phyloP scores from a whole-genome alignment of 1,140 invertebrate species.

The Caenorhabditis briggsae region DNA sequence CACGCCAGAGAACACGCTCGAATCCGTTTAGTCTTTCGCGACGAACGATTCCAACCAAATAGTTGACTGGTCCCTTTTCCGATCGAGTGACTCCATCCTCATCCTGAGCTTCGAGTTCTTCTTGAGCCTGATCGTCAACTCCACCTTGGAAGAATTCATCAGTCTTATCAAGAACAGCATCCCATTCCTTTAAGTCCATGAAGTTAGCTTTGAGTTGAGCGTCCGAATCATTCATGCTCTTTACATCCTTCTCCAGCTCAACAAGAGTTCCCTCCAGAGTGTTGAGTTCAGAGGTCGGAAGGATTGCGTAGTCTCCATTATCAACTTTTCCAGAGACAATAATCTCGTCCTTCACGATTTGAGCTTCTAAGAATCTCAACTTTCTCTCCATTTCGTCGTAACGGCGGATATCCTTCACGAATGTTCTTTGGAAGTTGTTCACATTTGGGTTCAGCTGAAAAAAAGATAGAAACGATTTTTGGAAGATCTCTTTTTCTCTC shows the following conservation, averaged over 20 bases:
- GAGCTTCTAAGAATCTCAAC: constrained; percentile 80
- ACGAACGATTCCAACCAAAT: constrained; percentile 74
- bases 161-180: constrained; percentile 77
- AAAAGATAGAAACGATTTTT: neutral
- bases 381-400: constrained; percentile 94
- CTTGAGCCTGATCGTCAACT: constrained; percentile 71
- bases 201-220: constrained; percentile 75
- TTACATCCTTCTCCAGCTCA: constrained; percentile 77
- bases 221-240: constrained; percentile 77
- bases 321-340: constrained; percentile 66
- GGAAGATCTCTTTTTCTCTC: neutral
- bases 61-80: constrained; percentile 68
- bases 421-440: constrained; percentile 90
- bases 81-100: constrained; percentile 70
- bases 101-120: constrained; percentile 58
- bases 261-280: constrained; percentile 75
- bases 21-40: constrained; percentile 75
- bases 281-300: constrained; percentile 74
- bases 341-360: constrained; percentile 76
- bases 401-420: constrained; percentile 88
- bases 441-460: constrained; percentile 83
- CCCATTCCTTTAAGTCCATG: constrained; percentile 77
- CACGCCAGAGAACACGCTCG: constrained; percentile 76
- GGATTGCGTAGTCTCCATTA: constrained; percentile 74
- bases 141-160: constrained; percentile 78